Base-by-base conservation (phyloP, 2,113 vertebrate genomes). In the Clarias batrachus region DNA sequence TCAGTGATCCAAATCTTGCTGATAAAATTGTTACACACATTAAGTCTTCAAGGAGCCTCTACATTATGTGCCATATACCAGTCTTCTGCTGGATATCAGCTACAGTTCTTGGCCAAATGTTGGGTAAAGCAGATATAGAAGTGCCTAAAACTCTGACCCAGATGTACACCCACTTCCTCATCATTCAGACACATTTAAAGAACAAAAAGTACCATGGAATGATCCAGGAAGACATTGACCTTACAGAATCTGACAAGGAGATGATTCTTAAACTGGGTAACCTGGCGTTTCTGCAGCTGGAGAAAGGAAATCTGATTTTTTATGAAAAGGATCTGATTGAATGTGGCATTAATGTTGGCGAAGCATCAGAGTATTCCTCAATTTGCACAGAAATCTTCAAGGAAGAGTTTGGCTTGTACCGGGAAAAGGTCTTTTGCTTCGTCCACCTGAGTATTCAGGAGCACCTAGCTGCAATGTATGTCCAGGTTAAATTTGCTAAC, bases 401-500 rank as follows among this genome's bases (percentile, higher is more conserved):
- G 66, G 87, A 88, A 65, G 87, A 88, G 74, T 80, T 27, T n/a
- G 87, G 76, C 7, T 63, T 88, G 65, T 85, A 84, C 68, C n/a
- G 59, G 14, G 66, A 71, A n/a, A 85, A 30, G 77, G 83, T 88
- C 65, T 88, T 85, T 37, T 88, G 87, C 57, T 88, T 88, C 81
- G 81, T 88, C 14, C 87, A 88, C 12, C 65, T 88, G 65, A 88
- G 87, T 21, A 85, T 88, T 81, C 87, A 88, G 87, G 87, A 88
- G 65, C 78, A 85, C 19, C 68, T 88, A 16, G 87, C 87, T 33
- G 87, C 87, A 17, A 33, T 88, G 9, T 73, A 88, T 27, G 76
- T 54, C 25, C 81, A 84, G 13, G 62, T 85, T 21, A 25, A n/a
- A 8, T 84, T 88, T 56, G 48, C n/a, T 2, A 25, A 71, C 77